These are phyloP conservation scores for Lophura nycthemera DNA, from an alignment of 2,113 vertebrate genomes.

Conservation along the genomic window DNA sequence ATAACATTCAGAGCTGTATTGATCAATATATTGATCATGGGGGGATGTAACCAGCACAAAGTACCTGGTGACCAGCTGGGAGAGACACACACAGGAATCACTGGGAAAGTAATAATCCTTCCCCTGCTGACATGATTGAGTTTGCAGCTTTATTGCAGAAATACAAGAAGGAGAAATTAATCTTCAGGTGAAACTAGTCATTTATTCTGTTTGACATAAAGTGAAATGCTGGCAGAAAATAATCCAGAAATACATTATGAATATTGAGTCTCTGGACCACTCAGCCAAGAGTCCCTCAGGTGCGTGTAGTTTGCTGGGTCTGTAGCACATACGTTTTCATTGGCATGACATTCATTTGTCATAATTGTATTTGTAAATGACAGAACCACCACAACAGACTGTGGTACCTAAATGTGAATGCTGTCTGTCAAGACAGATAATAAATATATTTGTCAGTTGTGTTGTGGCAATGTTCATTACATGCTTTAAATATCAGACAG, in stretches of 20 bases:
- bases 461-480: neutral
- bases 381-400: neutral
- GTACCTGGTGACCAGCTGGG: neutral
- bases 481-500: neutral
- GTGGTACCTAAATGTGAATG: neutral
- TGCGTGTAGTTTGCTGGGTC: neutral
- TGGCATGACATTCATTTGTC: neutral
- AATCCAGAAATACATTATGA: neutral
- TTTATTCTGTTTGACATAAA: neutral
- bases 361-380: neutral
- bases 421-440: neutral
- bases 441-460: neutral
- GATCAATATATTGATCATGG: neutral
- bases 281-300: neutral
- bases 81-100: neutral
- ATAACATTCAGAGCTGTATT: neutral
- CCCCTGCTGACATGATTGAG: neutral
- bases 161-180: neutral
- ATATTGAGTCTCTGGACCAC: neutral
- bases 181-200: neutral
- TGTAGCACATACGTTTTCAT: neutral
- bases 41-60: neutral
- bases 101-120: neutral
- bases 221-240: neutral
- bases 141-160: slow-evolving; percentile 4